Conservation (phyloP, 2,797 vertebrate genomes). For the Sebastes jordani region DNA sequence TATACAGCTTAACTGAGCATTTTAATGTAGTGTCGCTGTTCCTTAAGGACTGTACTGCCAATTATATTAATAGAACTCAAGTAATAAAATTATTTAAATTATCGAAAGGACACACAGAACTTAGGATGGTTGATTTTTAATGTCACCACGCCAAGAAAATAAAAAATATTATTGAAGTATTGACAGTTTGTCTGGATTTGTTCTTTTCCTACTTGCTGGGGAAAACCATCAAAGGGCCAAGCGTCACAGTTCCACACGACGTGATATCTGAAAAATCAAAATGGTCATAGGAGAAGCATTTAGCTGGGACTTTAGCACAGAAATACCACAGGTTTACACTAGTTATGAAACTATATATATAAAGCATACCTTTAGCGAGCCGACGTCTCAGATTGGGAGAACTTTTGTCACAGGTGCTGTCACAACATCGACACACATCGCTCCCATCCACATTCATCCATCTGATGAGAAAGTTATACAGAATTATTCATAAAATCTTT, state of each 20-base stretch:
- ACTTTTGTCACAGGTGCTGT: constrained; percentile 2
- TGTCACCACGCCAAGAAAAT: background rate
- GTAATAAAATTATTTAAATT: background rate
- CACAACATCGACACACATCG: constrained; percentile 59
- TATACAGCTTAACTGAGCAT: background rate
- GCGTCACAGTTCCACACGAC: constrained; percentile 20
- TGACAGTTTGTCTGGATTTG: background rate
- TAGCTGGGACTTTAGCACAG: background rate
- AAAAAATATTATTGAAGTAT: background rate
- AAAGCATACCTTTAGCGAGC: background rate
- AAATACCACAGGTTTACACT: background rate
- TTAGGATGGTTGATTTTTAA: background rate
- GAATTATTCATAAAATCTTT: background rate
- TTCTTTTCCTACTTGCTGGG: constrained; percentile 10
- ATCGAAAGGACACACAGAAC: background rate
- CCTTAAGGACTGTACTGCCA: background rate
- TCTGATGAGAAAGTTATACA: constrained; percentile 9
- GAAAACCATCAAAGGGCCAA: constrained; percentile 39
- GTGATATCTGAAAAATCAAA: constrained; percentile 27
- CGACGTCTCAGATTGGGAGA: background rate
- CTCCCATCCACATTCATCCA: constrained; percentile 56
- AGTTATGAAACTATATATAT: background rate
- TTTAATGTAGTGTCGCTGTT: background rate
- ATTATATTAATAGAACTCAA: background rate
- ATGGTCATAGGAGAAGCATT: background rate